Conservation (phyloP, 1,140 invertebrate genomes). For the Homalodisca vitripennis region DNA sequence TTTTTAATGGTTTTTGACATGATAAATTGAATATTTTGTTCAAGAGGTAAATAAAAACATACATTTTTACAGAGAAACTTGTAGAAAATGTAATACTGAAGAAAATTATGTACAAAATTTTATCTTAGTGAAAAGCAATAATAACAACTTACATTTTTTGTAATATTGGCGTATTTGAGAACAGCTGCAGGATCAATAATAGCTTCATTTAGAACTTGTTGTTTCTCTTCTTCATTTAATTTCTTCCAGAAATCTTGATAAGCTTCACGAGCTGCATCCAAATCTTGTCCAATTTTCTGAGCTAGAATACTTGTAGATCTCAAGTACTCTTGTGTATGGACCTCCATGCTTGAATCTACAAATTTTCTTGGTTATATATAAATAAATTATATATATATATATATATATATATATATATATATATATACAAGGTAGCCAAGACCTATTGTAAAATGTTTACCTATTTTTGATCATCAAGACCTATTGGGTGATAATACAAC, state of each 20-base stretch:
- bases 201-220: conserved; percentile 70
- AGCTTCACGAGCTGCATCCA: conserved; percentile 62
- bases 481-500: no score
- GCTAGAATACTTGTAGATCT: conserved; percentile 66
- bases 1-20: no score
- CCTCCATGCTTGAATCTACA: conserved; percentile 37
- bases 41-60: no score
- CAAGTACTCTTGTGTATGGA: conserved; percentile 66
- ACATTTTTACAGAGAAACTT: no score
- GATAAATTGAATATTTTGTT: no score
- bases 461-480: no score
- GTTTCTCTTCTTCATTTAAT: conserved; percentile 64
- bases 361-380: no score
- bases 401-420: no score
- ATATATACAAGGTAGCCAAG: no score
- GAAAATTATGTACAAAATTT: not conserved
- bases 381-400: no score
- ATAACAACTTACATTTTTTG: conserved; percentile 21
- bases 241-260: conserved; percentile 70
- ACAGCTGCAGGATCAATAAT: conserved; percentile 72
- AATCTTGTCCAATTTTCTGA: conserved; percentile 64
- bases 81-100: no score
- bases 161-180: conserved; percentile 59
- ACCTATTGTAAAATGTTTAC: no score
- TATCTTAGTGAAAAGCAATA: not conserved